Conservation (phyloP, 2,113 vertebrate genomes). For the Maylandia zebra region DNA sequence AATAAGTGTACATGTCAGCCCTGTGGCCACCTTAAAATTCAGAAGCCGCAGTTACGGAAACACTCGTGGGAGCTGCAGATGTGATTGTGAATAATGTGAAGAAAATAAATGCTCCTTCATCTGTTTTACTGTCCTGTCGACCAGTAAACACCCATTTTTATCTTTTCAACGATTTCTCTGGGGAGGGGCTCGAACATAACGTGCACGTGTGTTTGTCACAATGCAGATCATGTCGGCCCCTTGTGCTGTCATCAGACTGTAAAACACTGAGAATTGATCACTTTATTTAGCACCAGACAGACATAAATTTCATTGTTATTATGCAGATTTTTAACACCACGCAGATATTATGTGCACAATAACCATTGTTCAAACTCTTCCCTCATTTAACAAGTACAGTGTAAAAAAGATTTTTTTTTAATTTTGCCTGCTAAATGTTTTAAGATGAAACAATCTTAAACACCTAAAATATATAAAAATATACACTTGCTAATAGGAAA, state of each 20-base stretch:
- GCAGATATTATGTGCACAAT: background rate
- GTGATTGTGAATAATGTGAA: background rate
- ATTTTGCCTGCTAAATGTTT: background rate
- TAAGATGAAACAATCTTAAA: background rate
- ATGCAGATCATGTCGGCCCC: background rate
- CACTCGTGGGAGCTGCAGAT: background rate
- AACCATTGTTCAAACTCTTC: background rate
- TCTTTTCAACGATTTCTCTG: background rate
- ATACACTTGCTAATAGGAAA: background rate
- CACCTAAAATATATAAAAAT: background rate
- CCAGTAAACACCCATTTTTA: background rate
- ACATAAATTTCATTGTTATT: background rate
- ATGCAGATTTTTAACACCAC: background rate
- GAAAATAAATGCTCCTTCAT: background rate
- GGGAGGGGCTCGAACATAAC: background rate
- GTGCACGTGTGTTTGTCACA: background rate
- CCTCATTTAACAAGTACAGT: background rate
- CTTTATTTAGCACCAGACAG: background rate
- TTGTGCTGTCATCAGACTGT: background rate
- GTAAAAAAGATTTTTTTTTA: rapidly evolving
- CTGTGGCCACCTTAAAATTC: background rate
- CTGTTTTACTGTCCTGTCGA: background rate
- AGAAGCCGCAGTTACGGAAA: background rate
- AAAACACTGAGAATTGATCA: background rate
- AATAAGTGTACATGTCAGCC: background rate